Base-by-base conservation (phyloP, 1,140 invertebrate genomes). In the Drosophila ironensis region DNA sequence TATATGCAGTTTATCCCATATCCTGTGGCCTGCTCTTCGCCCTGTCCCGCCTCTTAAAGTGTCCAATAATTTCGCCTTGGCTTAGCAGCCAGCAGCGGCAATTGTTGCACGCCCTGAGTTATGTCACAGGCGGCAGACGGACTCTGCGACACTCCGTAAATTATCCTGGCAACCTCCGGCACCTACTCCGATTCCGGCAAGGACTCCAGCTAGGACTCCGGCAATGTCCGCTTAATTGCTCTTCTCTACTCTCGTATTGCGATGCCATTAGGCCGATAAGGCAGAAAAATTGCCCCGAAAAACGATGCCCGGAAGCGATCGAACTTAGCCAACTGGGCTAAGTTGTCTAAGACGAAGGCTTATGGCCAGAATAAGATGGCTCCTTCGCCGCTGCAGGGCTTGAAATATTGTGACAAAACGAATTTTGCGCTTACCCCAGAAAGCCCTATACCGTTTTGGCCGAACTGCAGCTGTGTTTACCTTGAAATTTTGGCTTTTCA, bases 141-240 rank as follows among this genome's bases (percentile, higher is more conserved):
- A 75, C 70, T 70, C 57, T 82, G 77, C 77, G 77, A 78, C 77
- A 82, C 73, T 77, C 63, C 59, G 69, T 82, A 82, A 82, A 82
- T 82, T 84, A 84, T 56, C 27, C 30, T 33, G 30, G 30, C 6
- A 30, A 33, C 11, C n/a, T n/a, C n/a, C 12, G 30, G 30, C 11
- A 33, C n/a, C n/a, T n/a, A 12, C 4, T 1, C 35, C 22, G 45
- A 40, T 33, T 14, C n/a, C 47, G 41, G 27, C 35, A 20, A 37
- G 41, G 19, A 41, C 30, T 12, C 30, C 11, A 33, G 14, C n/a
- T n/a, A n/a, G n/a, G n/a, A n/a, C n/a, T n/a, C n/a, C 38, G 35
- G 60, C 61, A 68, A 56, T 54, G 52, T 30, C 38, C 54, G 37
- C 59, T 84, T 82, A 84, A 82, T 82, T 82, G 77, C 77, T 42